These are phyloP conservation scores for Eurytemora carolleeae DNA, from an alignment of 1,140 invertebrate species.

Conservation along the genomic window DNA sequence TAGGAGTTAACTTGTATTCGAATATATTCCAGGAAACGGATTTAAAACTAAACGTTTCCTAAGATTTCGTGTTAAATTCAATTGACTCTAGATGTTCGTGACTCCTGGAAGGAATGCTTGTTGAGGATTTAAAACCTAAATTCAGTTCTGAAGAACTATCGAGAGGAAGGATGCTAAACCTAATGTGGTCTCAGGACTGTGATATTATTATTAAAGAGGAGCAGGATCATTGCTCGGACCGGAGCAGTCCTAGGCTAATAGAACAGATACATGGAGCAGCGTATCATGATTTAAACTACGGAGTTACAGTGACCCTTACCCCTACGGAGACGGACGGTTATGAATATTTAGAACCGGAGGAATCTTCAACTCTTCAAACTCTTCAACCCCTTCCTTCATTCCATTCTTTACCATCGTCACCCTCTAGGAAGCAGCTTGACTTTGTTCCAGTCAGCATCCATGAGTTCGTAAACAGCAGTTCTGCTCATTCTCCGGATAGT, in stretches of 20 bases:
- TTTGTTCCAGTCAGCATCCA: not conserved
- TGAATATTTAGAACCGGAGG: not conserved
- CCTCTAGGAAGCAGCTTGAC: not conserved
- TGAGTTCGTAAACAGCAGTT: not conserved
- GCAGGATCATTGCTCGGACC: not conserved
- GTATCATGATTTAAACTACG: not conserved
- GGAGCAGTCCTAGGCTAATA: not conserved
- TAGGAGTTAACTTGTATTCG: no score
- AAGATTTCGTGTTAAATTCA: no score
- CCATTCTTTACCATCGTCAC: not conserved
- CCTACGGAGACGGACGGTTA: not conserved
- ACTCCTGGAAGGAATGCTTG: no score
- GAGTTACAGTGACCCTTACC: not conserved
- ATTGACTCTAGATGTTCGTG: no score
- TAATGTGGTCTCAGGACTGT: no score
- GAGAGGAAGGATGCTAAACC: no score
- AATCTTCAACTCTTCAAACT: not conserved
- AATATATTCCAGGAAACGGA: no score
- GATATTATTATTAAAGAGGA: no score
- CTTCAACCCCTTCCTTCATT: not conserved
- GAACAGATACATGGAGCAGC: not conserved
- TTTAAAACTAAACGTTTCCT: no score
- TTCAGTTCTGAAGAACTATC: no score
- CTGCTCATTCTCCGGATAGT: not conserved
- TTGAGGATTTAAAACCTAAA: no score